phyloP scores from a whole-genome alignment of 2,888 invertebrate species.

The Lochmaea crataegi region DNA sequence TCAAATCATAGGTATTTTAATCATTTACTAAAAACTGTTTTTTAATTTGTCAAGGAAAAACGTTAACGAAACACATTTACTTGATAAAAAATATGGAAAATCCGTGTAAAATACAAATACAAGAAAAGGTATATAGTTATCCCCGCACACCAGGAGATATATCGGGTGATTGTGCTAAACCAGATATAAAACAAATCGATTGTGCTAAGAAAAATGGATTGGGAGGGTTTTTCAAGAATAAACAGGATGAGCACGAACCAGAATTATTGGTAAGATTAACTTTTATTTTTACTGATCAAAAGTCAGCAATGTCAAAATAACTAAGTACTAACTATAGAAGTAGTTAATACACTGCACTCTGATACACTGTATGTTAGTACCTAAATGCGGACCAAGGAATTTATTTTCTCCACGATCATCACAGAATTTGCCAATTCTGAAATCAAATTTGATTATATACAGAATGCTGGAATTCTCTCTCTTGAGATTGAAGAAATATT shows the following conservation, averaged over 20 bases:
- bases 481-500: too few relatives aligned
- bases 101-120: conserved; percentile 45
- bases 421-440: too few relatives aligned
- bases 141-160: conserved; percentile 46
- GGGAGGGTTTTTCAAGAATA: conserved; percentile 37
- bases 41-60: conserved; percentile 36
- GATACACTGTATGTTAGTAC: neutral
- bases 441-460: too few relatives aligned
- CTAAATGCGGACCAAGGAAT: neutral
- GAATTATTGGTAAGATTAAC: conserved; percentile 43
- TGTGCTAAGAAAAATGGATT: conserved; percentile 49
- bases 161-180: conserved; percentile 49
- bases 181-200: conserved; percentile 55
- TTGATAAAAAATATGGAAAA: conserved; percentile 50
- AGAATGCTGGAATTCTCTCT: too few relatives aligned
- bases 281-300: conserved; percentile 7
- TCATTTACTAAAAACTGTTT: conserved; percentile 11
- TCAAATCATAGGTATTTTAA: conserved; percentile 41
- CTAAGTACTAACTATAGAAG: neutral
- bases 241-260: conserved; percentile 37
- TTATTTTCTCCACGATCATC: too few relatives aligned
- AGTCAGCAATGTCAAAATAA: neutral
- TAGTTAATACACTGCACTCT: neutral
- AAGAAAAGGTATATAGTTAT: conserved; percentile 52
- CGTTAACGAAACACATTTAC: conserved; percentile 42